Percentiles rank a stretch among this genome's conserved stretches.
Conservation (phyloP, 2,113 vertebrate species). For the Anseranas semipalmata region DNA sequence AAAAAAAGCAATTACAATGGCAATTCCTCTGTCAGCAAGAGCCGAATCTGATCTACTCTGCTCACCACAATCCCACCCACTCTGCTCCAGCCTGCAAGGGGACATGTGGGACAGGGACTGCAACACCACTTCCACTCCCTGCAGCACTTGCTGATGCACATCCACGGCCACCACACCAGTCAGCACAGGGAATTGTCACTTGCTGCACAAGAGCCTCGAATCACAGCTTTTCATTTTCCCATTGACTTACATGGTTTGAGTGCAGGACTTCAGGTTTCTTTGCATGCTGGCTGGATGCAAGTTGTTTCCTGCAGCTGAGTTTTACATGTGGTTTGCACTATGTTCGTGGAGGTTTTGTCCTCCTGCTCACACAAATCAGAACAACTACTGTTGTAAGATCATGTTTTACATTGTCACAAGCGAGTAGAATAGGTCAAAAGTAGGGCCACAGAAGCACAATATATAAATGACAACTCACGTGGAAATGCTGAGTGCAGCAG, state of each 20-base stretch:
- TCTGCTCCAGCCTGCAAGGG: neutral
- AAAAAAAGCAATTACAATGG: neutral
- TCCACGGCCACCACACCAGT: rapidly evolving
- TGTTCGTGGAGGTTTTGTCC: neutral
- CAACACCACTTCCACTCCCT: neutral
- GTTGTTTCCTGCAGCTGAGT: neutral
- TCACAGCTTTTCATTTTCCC: neutral
- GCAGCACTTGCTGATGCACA: neutral
- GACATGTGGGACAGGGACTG: neutral
- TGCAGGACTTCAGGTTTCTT: neutral
- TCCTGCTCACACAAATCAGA: neutral
- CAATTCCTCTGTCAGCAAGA: neutral
- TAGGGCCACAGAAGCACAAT: neutral
- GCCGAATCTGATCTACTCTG: neutral
- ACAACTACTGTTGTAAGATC: neutral
- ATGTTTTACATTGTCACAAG: neutral
- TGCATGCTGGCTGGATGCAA: neutral
- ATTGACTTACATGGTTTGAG: rapidly evolving
- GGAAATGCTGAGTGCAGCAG: neutral
- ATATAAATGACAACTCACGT: neutral
- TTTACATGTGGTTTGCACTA: neutral
- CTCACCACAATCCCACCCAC: neutral
- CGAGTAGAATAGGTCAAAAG: neutral
- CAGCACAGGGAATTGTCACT: neutral
- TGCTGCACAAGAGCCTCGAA: rapidly evolving